Base-by-base conservation (phyloP, 2,797 vertebrate species). In the Ceyx erithaca region DNA sequence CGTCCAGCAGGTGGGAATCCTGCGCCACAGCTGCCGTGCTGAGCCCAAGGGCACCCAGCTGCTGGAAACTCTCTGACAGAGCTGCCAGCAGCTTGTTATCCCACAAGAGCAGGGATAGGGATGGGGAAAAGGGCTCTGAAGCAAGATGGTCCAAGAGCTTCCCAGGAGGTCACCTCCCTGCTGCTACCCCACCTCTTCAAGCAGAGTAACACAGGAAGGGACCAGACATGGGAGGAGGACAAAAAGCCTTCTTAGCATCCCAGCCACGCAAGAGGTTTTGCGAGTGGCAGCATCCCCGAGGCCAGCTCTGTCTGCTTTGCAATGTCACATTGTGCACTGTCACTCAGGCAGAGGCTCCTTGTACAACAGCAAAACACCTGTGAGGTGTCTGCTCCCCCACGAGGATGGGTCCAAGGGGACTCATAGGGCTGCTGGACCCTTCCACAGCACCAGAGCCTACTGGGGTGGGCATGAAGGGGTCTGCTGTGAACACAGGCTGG, bases 371-470 rank as follows among this genome's bases (percentile, higher is more conserved):
- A 40, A 9, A 37, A n/a, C 40, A 13, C 26, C 19, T 14, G 0
- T 12, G 30, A 55, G n/a, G 52, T 31, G n/a, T 6, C 58, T 41
- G 17, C 14, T 63, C 14, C 66, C 28, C 49, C 5, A 8, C 0
- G 10, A 82, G 23, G 31, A 57, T 18, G 40, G 43, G 31, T 46
- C 18, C 37, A 23, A 26, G 16, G 33, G 40, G 45, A 20, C 17
- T 61, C 7, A 0, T 0, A 3, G 49, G 12, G 25, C 28, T 40
- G 25, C 5, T 2, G 0, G 25, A 81, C 18, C 30, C 67, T 72
- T 48, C 41, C 46, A n/a, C 64, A 59, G 37, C 71, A 58, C 37
- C 6, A 0, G 28, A 70, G 21, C 63, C 16, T 9, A 10, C 30
- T 70, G 10, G 1, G 30, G 33, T 14, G 31, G 28, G 8, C 14